Conservation (phyloP, 2,113 vertebrate genomes). For the Burhinus oedicnemus region DNA sequence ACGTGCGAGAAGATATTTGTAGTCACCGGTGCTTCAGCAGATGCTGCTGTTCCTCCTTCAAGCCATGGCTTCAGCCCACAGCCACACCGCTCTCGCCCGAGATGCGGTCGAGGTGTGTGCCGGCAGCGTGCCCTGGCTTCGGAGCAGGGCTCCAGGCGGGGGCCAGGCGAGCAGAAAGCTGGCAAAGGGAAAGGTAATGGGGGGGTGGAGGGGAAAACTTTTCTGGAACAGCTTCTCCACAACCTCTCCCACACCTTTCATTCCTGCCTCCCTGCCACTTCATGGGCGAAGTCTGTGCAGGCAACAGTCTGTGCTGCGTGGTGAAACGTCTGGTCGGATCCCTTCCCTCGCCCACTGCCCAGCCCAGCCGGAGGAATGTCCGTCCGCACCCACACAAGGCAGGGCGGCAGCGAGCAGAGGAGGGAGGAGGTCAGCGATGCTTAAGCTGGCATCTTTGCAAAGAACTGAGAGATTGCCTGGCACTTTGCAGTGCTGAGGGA, state of each 20-base stretch:
- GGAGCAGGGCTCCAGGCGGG: background rate
- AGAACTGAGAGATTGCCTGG: background rate
- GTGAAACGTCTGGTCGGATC: background rate
- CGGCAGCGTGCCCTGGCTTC: background rate
- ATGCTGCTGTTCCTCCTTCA: background rate
- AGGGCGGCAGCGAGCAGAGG: background rate
- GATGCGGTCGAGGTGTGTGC: background rate
- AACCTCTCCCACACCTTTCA: background rate
- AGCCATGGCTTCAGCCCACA: background rate
- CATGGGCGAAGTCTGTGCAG: background rate
- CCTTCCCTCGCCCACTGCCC: background rate
- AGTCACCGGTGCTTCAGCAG: background rate
- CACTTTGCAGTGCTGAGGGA: no score
- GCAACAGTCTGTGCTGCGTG: background rate
- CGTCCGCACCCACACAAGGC: rapidly evolving
- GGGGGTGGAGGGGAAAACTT: no score
- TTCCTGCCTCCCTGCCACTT: background rate
- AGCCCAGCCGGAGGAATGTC: rapidly evolving
- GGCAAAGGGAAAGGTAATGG: background rate
- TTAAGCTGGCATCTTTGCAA: background rate
- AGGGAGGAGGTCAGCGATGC: background rate
- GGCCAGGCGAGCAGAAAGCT: background rate
- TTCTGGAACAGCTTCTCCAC: background rate
- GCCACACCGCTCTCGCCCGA: rapidly evolving
- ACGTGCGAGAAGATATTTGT: background rate